These are phyloP conservation scores for Podotricha telesiphe DNA, from an alignment of 2,888 invertebrate genomes.

Conservation along the genomic window DNA sequence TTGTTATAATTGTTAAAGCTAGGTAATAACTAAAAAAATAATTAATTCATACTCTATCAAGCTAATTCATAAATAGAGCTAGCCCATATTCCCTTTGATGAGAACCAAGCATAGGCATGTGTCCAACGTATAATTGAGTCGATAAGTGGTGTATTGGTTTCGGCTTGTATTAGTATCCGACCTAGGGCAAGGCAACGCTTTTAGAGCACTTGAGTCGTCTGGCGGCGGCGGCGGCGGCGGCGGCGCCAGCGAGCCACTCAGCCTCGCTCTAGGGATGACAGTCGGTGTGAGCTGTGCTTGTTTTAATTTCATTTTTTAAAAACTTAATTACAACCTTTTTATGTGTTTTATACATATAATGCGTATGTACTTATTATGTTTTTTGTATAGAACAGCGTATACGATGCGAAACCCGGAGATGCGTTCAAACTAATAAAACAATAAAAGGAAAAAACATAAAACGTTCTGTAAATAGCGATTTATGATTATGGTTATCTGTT, in stretches of 20 bases:
- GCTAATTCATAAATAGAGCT: constrained; percentile 6
- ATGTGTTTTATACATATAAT: no score
- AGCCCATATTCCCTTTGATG: constrained; percentile 32
- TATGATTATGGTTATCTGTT: no score
- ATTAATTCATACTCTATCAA: neutral
- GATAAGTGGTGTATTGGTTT: constrained; percentile 35
- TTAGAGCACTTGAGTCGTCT: constrained; percentile 61
- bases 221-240: constrained; percentile 44
- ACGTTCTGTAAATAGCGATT: no score
- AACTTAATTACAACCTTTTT: no score
- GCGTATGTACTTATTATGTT: no score
- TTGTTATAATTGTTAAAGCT: no score
- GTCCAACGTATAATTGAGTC: constrained; percentile 42
- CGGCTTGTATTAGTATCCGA: constrained; percentile 39
- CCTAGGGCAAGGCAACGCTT: constrained; percentile 51
- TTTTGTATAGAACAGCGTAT: no score
- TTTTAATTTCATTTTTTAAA: neutral
- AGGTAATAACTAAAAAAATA: no score
- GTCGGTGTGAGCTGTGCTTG: neutral
- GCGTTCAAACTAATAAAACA: no score
- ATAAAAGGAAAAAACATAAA: no score
- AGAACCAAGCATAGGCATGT: constrained; percentile 41
- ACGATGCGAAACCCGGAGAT: no score
- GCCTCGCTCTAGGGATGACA: constrained; percentile 21
- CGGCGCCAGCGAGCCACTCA: constrained; percentile 44